Conservation (phyloP, 1,140 invertebrate genomes). For the Harlomillsia oculata region DNA sequence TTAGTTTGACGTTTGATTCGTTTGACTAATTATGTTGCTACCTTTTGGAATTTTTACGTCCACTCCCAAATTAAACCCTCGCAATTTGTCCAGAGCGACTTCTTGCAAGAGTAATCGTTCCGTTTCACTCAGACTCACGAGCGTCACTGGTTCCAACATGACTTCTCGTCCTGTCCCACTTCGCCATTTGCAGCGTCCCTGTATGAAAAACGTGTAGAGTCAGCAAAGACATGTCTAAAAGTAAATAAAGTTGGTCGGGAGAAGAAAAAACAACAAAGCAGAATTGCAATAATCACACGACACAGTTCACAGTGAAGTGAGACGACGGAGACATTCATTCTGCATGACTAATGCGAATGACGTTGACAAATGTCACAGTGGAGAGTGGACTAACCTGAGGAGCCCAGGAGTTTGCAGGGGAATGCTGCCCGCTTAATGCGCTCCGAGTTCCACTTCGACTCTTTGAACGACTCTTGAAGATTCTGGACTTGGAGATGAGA, state of each 20-base stretch:
- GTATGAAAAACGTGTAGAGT: background rate
- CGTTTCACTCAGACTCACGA: slow-evolving; percentile 66
- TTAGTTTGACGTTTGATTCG: background rate
- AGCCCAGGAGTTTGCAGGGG: slow-evolving; percentile 21
- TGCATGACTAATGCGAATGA: no score
- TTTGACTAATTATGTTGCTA: no score
- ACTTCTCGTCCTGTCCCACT: slow-evolving; percentile 60
- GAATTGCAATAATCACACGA: no score
- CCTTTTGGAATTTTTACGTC: slow-evolving; percentile 59
- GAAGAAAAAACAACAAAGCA: no score
- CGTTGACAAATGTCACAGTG: no score
- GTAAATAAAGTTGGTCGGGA: no score
- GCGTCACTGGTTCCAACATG: slow-evolving; percentile 55
- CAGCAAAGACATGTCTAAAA: no score
- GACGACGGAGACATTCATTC: no score
- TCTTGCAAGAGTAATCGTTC: slow-evolving; percentile 70
- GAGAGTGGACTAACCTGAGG: slow-evolving; percentile 24
- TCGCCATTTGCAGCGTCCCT: slow-evolving; percentile 77
- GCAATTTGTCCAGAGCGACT: slow-evolving; percentile 74
- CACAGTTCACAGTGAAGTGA: no score
- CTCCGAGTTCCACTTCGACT: slow-evolving; percentile 15
- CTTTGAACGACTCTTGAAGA: slow-evolving; percentile 25
- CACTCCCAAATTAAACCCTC: slow-evolving; percentile 73
- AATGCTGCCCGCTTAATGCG: no score
- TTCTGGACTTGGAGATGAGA: slow-evolving; percentile 28